Conservation (phyloP, 2,888 invertebrate species). For the Dromius quadrimaculatus region DNA sequence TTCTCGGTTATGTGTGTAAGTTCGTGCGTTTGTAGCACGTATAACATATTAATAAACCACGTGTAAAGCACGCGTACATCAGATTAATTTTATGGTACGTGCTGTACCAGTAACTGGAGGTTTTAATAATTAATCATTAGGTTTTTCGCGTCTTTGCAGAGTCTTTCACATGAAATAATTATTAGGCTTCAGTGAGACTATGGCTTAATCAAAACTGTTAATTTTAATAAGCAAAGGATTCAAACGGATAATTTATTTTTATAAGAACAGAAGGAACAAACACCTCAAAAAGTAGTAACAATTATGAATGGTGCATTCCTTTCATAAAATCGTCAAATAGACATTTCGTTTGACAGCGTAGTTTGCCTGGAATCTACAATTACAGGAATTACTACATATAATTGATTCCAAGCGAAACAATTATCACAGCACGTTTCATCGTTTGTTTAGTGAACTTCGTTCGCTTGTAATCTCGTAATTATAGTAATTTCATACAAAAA, state of each 20-base stretch:
- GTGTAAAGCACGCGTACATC: slow-evolving; percentile 27
- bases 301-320: neutral
- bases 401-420: slow-evolving; percentile 43
- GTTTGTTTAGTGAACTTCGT: slow-evolving; percentile 35
- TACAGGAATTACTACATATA: slow-evolving; percentile 41
- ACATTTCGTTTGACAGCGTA: slow-evolving; percentile 25
- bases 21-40: neutral
- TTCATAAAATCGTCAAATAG: slow-evolving; percentile 3
- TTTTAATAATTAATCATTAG: slow-evolving; percentile 10
- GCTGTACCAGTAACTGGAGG: slow-evolving; percentile 8
- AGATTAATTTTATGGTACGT: slow-evolving; percentile 19
- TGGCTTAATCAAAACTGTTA: slow-evolving; percentile 13
- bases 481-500: slow-evolving; percentile 41
- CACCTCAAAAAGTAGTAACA: neutral
- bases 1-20: neutral
- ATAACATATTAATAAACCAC: slow-evolving; percentile 30
- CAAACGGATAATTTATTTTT: neutral
- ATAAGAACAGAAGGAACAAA: neutral
- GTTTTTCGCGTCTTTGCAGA: slow-evolving; percentile 9
- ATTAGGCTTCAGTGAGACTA: slow-evolving; percentile 1
- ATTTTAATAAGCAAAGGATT: neutral
- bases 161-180: slow-evolving; percentile 12
- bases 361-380: slow-evolving; percentile 37
- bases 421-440: slow-evolving; percentile 30
- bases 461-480: slow-evolving; percentile 32